A percentile compares a stretch with the other conserved stretches of the same genome.
These are phyloP conservation scores for Rhegmatorhina hoffmannsi DNA, from an alignment of 2,113 vertebrate species.

Conservation along the genomic window DNA sequence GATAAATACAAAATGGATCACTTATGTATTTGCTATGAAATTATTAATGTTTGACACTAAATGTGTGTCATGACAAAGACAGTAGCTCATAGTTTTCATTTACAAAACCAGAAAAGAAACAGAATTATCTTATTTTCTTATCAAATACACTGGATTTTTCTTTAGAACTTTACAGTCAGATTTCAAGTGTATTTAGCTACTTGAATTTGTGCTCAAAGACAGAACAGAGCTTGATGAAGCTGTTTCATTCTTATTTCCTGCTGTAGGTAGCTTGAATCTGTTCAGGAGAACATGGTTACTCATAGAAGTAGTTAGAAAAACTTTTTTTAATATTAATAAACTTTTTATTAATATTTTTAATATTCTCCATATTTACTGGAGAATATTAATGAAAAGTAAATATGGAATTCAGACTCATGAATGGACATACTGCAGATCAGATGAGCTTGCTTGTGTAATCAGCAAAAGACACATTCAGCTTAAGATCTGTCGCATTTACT, in stretches of 20 bases:
- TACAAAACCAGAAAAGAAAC: neutral
- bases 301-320: neutral
- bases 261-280: neutral
- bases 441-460: neutral
- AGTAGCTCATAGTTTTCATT: neutral
- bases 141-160: neutral
- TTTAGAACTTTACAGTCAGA: neutral
- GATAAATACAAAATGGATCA: neutral
- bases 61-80: neutral
- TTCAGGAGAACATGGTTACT: neutral
- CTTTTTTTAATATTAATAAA: neutral
- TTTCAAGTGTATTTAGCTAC: neutral
- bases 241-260: neutral
- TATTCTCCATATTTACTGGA: neutral
- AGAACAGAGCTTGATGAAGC: neutral
- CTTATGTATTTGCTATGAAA: neutral
- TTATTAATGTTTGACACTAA: neutral
- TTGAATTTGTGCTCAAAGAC: neutral
- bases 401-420: neutral
- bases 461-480: neutral
- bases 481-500: conserved; percentile 1
- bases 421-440: neutral
- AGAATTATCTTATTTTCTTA: neutral
- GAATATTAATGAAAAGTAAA: neutral
- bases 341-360: no score